A percentile compares a stretch with the other conserved stretches of the same genome.
phyloP scores from a whole-genome alignment of 2,888 invertebrate species.

The Andrena trimmerana region DNA sequence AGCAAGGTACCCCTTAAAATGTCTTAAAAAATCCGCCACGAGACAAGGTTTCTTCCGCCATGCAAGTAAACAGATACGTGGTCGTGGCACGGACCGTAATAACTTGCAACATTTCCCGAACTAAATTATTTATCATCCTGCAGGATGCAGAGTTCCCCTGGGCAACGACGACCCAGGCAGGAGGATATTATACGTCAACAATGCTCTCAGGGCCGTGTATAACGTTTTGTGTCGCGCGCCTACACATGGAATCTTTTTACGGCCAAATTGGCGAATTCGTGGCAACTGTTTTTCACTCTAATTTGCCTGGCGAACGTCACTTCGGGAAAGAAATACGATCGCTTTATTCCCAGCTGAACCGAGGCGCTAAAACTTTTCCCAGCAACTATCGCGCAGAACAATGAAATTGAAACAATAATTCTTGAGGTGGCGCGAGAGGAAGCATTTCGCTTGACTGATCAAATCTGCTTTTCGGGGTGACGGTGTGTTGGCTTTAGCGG shows the following conservation, averaged over 20 bases:
- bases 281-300: constrained; percentile 33
- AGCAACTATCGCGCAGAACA: neutral
- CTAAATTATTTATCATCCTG: constrained; percentile 78
- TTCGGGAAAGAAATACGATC: constrained; percentile 25
- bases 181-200: constrained; percentile 76
- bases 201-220: constrained; percentile 62
- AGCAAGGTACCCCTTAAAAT: neutral
- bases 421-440: too few relatives aligned
- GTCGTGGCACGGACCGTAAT: constrained; percentile 63
- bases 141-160: constrained; percentile 69
- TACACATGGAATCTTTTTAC: constrained; percentile 42
- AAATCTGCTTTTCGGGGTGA: too few relatives aligned
- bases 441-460: too few relatives aligned
- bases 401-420: constrained; percentile 8
- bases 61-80: constrained; percentile 42
- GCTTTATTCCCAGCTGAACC: neutral
- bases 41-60: constrained; percentile 51
- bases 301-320: constrained; percentile 16
- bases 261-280: constrained; percentile 30
- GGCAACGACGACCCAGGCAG: constrained; percentile 67
- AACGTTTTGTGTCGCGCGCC: constrained; percentile 60
- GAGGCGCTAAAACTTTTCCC: neutral
- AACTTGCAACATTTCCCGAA: constrained; percentile 73
- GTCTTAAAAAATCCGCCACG: constrained; percentile 45
- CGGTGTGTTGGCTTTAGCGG: too few relatives aligned